phyloP scores from a whole-genome alignment of 2,888 invertebrate species.

The Chloroclysta siterata region DNA sequence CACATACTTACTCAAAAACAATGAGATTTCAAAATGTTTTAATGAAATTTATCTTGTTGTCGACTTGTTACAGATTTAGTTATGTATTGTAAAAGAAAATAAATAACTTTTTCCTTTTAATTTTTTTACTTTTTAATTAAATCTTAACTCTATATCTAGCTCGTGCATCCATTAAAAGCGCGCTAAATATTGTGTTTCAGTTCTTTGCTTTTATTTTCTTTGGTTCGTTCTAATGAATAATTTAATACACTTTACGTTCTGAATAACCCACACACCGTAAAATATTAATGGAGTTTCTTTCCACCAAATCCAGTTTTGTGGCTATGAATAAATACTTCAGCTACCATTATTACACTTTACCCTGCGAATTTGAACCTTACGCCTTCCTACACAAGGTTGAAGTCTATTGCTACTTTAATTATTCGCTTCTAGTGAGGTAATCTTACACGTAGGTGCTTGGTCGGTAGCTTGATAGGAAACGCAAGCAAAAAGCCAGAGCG shows the following conservation, averaged over 20 bases:
- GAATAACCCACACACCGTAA: slow-evolving; percentile 45
- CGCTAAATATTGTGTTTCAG: slow-evolving; percentile 9
- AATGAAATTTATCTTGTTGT: too few species aligned
- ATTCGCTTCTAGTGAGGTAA: slow-evolving; percentile 8
- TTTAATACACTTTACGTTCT: slow-evolving; percentile 53
- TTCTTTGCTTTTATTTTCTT: background rate
- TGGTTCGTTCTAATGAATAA: slow-evolving; percentile 53
- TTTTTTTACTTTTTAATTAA: too few species aligned
- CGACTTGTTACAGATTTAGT: too few species aligned
- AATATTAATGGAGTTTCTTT: slow-evolving; percentile 55
- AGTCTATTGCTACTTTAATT: slow-evolving; percentile 7
- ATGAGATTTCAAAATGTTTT: too few species aligned
- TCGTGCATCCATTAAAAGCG: too few species aligned
- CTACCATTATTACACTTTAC: slow-evolving; percentile 21
- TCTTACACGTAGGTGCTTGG: slow-evolving; percentile 11
- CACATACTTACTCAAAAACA: too few species aligned
- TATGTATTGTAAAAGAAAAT: too few species aligned
- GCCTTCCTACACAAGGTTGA: slow-evolving; percentile 8
- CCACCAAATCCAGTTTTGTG: slow-evolving; percentile 45
- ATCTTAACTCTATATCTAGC: too few species aligned
- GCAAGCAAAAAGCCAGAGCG: slow-evolving; percentile 16
- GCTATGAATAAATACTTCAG: slow-evolving; percentile 41
- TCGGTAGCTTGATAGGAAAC: slow-evolving; percentile 12
- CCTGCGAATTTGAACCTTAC: slow-evolving; percentile 13
- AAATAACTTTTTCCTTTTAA: too few species aligned